Percentiles rank a stretch among this genome's conserved stretches.
Evolutionary conservation across 1,140 invertebrate genomes (phyloP).

Genomic region (Drosophila persimilis): DNA sequence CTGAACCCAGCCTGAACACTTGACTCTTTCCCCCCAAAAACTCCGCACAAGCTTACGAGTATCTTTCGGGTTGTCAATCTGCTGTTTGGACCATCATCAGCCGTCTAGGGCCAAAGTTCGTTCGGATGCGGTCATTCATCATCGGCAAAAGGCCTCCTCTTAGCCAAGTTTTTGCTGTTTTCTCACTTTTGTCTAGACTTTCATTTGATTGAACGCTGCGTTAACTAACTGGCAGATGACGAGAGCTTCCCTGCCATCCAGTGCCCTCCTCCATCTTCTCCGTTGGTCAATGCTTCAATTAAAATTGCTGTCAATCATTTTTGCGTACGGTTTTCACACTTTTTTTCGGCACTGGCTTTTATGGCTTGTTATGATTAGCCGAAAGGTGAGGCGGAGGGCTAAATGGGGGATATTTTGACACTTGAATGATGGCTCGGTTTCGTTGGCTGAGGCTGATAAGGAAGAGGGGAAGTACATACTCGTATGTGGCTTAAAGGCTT

Average conservation of each 20-base stretch:
- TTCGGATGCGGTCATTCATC: constrained; percentile 50
- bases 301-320: constrained; percentile 73
- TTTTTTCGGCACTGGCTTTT: constrained; percentile 25
- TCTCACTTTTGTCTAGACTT: constrained; percentile 52
- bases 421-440: background rate
- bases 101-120: constrained; percentile 35
- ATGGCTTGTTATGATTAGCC: constrained; percentile 57
- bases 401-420: constrained; percentile 53
- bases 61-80: constrained; percentile 27
- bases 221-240: constrained; percentile 39
- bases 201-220: constrained; percentile 56
- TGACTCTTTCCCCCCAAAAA: constrained; percentile 25
- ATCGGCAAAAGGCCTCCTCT: constrained; percentile 45
- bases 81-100: background rate
- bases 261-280: constrained; percentile 27
- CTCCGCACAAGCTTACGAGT: too few relatives aligned
- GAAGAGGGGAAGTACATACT: background rate
- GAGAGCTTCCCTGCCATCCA: constrained; percentile 32
- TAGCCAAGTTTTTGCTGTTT: constrained; percentile 39
- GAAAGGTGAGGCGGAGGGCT: constrained; percentile 17
- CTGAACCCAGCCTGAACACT: background rate
- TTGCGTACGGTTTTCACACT: constrained; percentile 15
- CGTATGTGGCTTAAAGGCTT: too few relatives aligned
- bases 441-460: background rate
- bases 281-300: constrained; percentile 71